A percentile compares a stretch with the other conserved stretches of the same genome.
phyloP scores from a whole-genome alignment of 2,113 vertebrate genomes.

The Bos indicus region DNA sequence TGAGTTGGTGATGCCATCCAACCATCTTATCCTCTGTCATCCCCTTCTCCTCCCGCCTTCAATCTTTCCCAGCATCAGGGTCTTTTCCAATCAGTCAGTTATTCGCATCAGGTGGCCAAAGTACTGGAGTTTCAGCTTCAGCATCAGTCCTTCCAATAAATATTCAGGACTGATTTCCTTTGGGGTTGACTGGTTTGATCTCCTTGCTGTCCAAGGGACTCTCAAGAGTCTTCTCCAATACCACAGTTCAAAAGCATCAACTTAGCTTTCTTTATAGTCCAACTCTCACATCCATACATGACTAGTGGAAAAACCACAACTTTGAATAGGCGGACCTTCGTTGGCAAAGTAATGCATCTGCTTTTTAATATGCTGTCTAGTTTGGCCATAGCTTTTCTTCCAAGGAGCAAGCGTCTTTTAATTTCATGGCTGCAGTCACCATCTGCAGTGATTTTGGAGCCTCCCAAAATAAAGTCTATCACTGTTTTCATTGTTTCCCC shows the following conservation, averaged over 20 bases:
- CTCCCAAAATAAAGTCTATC: neutral
- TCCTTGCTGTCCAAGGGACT: neutral
- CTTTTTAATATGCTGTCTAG: neutral
- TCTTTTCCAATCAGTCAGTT: neutral
- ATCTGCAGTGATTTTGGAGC: neutral
- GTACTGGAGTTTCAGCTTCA: neutral
- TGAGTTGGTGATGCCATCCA: neutral
- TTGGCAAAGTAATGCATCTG: neutral
- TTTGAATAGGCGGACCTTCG: neutral
- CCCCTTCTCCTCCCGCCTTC: neutral
- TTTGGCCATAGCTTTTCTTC: neutral
- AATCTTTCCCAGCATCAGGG: neutral
- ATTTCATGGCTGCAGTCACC: neutral
- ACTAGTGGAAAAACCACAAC: neutral
- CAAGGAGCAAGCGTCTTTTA: neutral
- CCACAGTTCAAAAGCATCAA: neutral
- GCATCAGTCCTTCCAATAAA: neutral
- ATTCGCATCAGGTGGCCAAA: neutral
- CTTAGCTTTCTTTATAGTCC: neutral
- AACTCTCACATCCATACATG: neutral
- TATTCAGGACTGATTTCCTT: neutral
- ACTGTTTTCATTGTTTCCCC: neutral
- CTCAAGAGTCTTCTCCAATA: neutral
- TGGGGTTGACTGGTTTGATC: neutral
- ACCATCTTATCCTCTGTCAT: neutral